phyloP scores from a whole-genome alignment of 2,888 invertebrate species.

The Eretmocerus hayati region DNA sequence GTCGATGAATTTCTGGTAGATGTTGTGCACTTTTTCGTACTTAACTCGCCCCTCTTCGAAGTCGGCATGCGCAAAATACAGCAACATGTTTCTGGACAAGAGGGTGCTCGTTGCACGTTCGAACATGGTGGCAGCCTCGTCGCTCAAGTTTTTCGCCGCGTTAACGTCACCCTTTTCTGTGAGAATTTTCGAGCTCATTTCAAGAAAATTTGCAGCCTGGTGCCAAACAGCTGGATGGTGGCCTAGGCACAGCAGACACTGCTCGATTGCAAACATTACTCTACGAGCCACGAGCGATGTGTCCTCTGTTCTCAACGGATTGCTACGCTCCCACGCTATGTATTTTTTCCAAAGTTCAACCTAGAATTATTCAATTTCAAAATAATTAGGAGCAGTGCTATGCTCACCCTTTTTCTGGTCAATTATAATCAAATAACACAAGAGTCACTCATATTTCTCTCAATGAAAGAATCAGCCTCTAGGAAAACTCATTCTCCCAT shows the following conservation, averaged over 20 bases:
- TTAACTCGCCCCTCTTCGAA: conserved; percentile 96
- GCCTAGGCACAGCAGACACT: conserved; percentile 90
- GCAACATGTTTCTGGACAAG: conserved; percentile 81
- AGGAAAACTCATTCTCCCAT: no score
- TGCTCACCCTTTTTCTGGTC: no score
- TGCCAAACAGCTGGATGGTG: conserved; percentile 99
- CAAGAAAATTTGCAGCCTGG: conserved; percentile 94
- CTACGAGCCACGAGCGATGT: conserved; percentile 85
- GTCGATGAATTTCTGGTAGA: conserved; percentile 86
- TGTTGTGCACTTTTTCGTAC: conserved; percentile 92
- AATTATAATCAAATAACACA: no score
- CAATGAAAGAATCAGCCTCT: no score
- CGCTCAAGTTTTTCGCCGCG: conserved; percentile 85
- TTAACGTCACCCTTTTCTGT: conserved; percentile 95
- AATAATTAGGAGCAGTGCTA: no score
- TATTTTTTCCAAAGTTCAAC: conserved; percentile 99
- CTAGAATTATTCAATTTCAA: conserved; percentile 48
- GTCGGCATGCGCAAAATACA: conserved; percentile 98
- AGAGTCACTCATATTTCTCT: no score
- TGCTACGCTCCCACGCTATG: conserved; percentile 93
- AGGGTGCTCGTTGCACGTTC: conserved; percentile 88
- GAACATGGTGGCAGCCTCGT: conserved; percentile 91
- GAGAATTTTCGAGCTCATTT: conserved; percentile 87
- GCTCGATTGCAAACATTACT: conserved; percentile 98
- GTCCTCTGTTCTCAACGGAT: conserved; percentile 94